A percentile compares a stretch with the other conserved stretches of the same genome.
phyloP scores from a whole-genome alignment of 2,888 invertebrate genomes.

The Eueremaeus valkanovi region DNA sequence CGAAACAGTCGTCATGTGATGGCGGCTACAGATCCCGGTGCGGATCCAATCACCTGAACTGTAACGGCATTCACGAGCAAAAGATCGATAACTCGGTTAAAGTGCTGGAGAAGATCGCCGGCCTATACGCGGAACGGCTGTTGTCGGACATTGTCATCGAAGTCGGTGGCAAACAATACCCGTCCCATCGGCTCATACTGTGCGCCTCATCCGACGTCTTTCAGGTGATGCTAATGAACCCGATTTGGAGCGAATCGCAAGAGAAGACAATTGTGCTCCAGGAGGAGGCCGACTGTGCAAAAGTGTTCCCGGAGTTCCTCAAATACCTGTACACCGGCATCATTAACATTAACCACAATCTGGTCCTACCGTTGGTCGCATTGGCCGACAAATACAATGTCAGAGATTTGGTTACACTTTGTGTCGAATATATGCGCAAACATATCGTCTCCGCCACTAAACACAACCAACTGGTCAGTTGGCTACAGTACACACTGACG shows the following conservation, averaged over 20 bases:
- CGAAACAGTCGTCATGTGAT: not conserved
- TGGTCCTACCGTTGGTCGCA: slow-evolving; percentile 79
- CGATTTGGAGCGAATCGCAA: slow-evolving; percentile 86
- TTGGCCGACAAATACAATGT: slow-evolving; percentile 94
- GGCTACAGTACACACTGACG: slow-evolving; percentile 83
- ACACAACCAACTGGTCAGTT: slow-evolving; percentile 75
- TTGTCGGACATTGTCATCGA: slow-evolving; percentile 84
- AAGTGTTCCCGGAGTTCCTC: slow-evolving; percentile 81
- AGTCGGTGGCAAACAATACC: slow-evolving; percentile 75
- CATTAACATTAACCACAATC: slow-evolving; percentile 74
- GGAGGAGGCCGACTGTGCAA: slow-evolving; percentile 77
- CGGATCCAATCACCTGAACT: slow-evolving; percentile 21
- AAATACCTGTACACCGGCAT: slow-evolving; percentile 87
- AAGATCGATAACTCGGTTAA: slow-evolving; percentile 81
- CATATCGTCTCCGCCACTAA: slow-evolving; percentile 79
- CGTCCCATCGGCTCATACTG: slow-evolving; percentile 82
- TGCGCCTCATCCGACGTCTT: slow-evolving; percentile 94
- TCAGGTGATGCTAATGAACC: slow-evolving; percentile 92
- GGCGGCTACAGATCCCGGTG: too few relatives aligned
- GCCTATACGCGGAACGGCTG: slow-evolving; percentile 73
- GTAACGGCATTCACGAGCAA: slow-evolving; percentile 45
- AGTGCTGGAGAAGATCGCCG: slow-evolving; percentile 74
- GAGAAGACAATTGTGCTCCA: slow-evolving; percentile 76
- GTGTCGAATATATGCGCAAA: slow-evolving; percentile 79
- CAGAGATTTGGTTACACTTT: slow-evolving; percentile 75